Evolutionary conservation across 2,888 invertebrate species (phyloP).

Genomic region (Rhodophaea formosa): DNA sequence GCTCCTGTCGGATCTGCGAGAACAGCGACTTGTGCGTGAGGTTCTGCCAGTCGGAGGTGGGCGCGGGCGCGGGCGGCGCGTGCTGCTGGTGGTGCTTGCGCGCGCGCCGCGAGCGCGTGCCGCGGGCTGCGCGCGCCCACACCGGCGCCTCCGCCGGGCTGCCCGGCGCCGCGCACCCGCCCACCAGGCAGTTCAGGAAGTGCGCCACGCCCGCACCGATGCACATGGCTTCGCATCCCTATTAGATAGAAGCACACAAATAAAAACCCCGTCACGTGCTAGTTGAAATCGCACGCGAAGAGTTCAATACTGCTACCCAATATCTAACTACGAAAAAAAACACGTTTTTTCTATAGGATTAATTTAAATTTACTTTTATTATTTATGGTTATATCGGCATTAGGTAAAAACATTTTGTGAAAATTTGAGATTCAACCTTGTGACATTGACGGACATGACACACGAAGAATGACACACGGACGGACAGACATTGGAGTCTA

Average conservation of each 20-base stretch:
- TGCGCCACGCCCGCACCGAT: slow-evolving; percentile 95
- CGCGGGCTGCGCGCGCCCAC: slow-evolving; percentile 53
- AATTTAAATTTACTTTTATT: no score
- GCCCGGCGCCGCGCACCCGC: slow-evolving; percentile 83
- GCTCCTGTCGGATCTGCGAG: slow-evolving; percentile 91
- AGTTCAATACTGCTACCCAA: no score
- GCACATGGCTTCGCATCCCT: slow-evolving; percentile 94
- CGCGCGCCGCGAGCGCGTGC: slow-evolving; percentile 39
- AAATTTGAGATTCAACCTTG: no score
- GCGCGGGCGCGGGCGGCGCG: slow-evolving; percentile 52
- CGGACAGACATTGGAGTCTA: no score
- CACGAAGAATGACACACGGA: no score
- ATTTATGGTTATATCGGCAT: no score
- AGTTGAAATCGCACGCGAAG: no score
- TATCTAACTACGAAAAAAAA: no score
- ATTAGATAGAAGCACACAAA: not conserved
- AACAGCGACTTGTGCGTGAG: slow-evolving; percentile 93
- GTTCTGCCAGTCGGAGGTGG: slow-evolving; percentile 87
- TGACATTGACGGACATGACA: no score
- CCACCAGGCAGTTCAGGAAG: slow-evolving; percentile 94
- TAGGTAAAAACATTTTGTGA: no score
- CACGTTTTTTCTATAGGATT: no score
- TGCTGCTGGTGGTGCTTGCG: slow-evolving; percentile 26
- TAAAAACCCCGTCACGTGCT: no score
- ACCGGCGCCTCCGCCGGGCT: slow-evolving; percentile 69